phyloP scores from a whole-genome alignment of 2,113 vertebrate genomes.

The Syngnathoides biaculeatus region DNA sequence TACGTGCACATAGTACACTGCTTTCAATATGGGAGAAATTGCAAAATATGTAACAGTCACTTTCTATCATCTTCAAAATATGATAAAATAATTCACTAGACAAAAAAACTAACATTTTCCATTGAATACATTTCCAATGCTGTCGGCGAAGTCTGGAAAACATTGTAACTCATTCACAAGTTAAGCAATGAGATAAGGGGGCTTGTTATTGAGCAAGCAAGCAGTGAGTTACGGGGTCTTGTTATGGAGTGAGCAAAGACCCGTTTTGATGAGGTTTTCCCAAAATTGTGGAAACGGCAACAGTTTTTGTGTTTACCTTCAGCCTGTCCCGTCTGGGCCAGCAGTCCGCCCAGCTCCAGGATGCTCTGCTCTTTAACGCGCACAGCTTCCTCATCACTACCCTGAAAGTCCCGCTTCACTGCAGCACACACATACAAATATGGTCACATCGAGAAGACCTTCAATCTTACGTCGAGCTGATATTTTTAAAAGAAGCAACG shows the following conservation, averaged over 20 bases:
- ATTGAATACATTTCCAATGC: background rate
- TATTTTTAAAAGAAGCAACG: too few species aligned
- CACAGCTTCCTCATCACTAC: slow-evolving; percentile 90
- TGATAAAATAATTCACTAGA: background rate
- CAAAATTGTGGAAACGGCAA: background rate
- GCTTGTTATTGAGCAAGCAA: background rate
- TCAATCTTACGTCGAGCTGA: too few species aligned
- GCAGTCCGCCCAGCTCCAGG: slow-evolving; percentile 87
- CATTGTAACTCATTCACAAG: background rate
- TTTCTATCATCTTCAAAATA: too few species aligned
- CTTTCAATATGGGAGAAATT: too few species aligned
- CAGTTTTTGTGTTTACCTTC: slow-evolving; percentile 77
- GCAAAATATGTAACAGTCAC: too few species aligned
- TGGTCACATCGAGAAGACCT: background rate
- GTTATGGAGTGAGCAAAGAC: background rate
- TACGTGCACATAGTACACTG: too few species aligned
- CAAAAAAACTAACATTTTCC: too few species aligned
- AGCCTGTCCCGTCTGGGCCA: slow-evolving; percentile 94
- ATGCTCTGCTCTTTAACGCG: slow-evolving; percentile 98
- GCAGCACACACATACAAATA: slow-evolving; percentile 28
- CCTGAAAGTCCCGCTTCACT: slow-evolving; percentile 96
- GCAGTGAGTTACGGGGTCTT: background rate
- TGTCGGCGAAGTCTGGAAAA: background rate
- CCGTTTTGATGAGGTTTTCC: background rate
- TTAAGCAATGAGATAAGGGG: background rate